These are phyloP conservation scores for Maylandia zebra DNA, from an alignment of 2,113 vertebrate genomes.

Conservation along the genomic window DNA sequence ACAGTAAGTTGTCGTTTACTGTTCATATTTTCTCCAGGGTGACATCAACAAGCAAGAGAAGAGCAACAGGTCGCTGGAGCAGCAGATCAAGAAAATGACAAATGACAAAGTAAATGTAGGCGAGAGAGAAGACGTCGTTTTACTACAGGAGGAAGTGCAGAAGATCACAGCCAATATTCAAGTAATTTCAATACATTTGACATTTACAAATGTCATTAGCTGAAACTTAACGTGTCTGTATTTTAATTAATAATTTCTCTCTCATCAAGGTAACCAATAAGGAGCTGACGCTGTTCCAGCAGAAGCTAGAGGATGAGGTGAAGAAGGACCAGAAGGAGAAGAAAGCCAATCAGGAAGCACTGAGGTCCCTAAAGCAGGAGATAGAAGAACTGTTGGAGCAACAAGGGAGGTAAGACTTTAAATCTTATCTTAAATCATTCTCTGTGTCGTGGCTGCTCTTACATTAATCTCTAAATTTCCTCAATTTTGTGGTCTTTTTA, in stretches of 20 bases:
- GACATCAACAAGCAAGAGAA: conserved; percentile 77
- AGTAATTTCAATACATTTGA: conserved; percentile 53
- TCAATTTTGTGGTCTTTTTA: background rate
- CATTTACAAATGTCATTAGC: background rate
- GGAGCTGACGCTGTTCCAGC: conserved; percentile 79
- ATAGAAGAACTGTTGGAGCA: conserved; percentile 67
- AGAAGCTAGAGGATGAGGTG: conserved; percentile 77
- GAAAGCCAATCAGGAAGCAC: conserved; percentile 77
- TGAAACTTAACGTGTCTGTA: background rate
- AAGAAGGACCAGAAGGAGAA: conserved; percentile 88
- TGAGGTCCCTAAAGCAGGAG: conserved; percentile 74
- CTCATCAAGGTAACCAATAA: conserved; percentile 74
- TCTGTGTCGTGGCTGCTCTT: background rate
- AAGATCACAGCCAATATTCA: conserved; percentile 61
- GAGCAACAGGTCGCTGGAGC: conserved; percentile 50
- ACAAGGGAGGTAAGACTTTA: conserved; percentile 64
- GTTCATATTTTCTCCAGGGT: conserved; percentile 64
- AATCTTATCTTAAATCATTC: background rate
- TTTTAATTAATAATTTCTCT: background rate
- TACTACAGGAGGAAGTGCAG: conserved; percentile 65
- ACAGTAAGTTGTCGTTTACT: background rate
- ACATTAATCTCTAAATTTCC: background rate
- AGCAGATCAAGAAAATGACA: conserved; percentile 64
- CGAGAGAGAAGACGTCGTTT: conserved; percentile 34
- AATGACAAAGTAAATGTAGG: conserved; percentile 29